Base-by-base conservation (phyloP, 1,140 invertebrate genomes). In the Aleiodes sp. region DNA sequence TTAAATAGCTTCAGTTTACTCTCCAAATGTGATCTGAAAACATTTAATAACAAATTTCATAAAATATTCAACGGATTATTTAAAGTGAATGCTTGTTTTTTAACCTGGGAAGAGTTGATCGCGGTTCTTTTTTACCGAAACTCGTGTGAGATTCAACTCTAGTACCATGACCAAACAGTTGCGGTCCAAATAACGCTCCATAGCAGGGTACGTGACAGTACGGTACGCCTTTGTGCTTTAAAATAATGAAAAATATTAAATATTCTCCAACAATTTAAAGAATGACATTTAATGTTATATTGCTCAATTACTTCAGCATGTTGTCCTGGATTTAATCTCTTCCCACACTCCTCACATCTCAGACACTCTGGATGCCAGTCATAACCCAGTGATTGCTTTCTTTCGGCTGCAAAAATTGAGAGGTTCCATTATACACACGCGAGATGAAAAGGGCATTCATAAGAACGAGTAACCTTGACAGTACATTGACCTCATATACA, bases 301-400 rank as follows among this genome's bases (percentile, higher is more conserved):
- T 31, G 14, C 2, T 4, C 24, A 41, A 63, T 74, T 81, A 94
- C 93, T 88, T 96, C 95, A 61, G 94, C 94, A 88, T 97, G 94
- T 80, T 94, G 92, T 29, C 95, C 95, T 67, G 94, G 92, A 82
- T 95, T 92, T 35, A 97, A 85, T n/a, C 94, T 88, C 84, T 96
- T 97, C 4, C 93, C 93, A 85, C 95, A 97, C 85, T 97, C 95
- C 78, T 94, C 92, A 84, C 95, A 97, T 67, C 92, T 88, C 71
- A 97, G 88, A 87, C 95, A 97, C 81, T 94, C 93, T 52, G 94
- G 92, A 89, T 97, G 95, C 95, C 95, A 97, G 80, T 97, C 95
- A 80, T 96, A 96, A 19, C 95, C 95, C 46, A 97, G 82, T 3
- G 95, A 96, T 79, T 95, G 93, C 85, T 95, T 95, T 75, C 95